These are phyloP conservation scores for Dissostichus mawsoni DNA, from an alignment of 2,113 vertebrate species.

Conservation along the genomic window DNA sequence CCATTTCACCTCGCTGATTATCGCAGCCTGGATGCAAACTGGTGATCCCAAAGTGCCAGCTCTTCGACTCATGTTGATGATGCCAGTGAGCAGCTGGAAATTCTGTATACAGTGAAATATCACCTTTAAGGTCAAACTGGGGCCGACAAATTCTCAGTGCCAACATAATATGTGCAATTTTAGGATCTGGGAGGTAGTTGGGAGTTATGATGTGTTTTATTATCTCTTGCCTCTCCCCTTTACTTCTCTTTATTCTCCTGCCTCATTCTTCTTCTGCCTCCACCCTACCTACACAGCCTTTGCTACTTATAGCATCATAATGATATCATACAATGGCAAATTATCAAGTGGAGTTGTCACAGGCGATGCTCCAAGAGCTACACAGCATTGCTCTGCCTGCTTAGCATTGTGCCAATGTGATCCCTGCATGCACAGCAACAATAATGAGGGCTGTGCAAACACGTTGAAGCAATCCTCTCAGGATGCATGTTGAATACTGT, in stretches of 20 bases:
- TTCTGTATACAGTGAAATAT: slow-evolving; percentile 9
- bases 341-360: slow-evolving; percentile 36
- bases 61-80: slow-evolving; percentile 37
- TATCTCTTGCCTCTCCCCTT: slow-evolving; percentile 22
- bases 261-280: slow-evolving; percentile 13
- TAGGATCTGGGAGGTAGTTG: slow-evolving; percentile 12
- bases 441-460: slow-evolving; percentile 36
- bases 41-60: slow-evolving; percentile 37
- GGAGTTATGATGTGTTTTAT: slow-evolving; percentile 20
- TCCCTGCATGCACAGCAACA: slow-evolving; percentile 36
- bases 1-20: slow-evolving; percentile 54
- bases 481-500: slow-evolving; percentile 29
- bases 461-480: slow-evolving; percentile 17
- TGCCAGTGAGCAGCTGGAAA: slow-evolving; percentile 24
- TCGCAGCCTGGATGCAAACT: slow-evolving; percentile 33
- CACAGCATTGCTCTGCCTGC: slow-evolving; percentile 13
- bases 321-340: slow-evolving; percentile 50
- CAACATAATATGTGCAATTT: slow-evolving; percentile 23
- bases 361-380: slow-evolving; percentile 14
- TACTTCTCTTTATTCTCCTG: slow-evolving; percentile 26
- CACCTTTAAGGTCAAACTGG: slow-evolving; percentile 15
- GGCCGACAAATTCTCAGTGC: slow-evolving; percentile 11
- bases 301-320: slow-evolving; percentile 51
- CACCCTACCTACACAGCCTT: slow-evolving; percentile 8
- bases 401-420: slow-evolving; percentile 12